phyloP scores from a whole-genome alignment of 2,888 invertebrate genomes.

The Masnerella sp. region DNA sequence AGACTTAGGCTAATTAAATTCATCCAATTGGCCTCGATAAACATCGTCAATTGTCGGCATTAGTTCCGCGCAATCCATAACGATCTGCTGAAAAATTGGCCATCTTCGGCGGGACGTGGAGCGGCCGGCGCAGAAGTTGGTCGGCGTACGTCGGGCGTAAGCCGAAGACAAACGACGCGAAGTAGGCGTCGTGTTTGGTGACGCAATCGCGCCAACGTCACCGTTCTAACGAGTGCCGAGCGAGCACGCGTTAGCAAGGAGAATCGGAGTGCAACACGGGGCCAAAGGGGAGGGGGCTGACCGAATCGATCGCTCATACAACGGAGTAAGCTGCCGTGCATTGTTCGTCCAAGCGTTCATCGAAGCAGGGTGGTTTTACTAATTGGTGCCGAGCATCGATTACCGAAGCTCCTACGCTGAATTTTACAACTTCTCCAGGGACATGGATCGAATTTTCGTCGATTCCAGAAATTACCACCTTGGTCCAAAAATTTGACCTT shows the following conservation, averaged over 20 bases:
- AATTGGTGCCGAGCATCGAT: constrained; percentile 73
- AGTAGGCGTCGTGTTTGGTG: constrained; percentile 26
- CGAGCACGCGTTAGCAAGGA: constrained; percentile 66
- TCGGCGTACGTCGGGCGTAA: constrained; percentile 1
- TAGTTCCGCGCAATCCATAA: no score
- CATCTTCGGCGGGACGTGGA: no score
- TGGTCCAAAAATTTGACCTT: no score
- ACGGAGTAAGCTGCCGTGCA: constrained; percentile 62
- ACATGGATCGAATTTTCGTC: no score
- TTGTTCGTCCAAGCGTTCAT: constrained; percentile 70
- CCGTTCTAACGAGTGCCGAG: constrained; percentile 41
- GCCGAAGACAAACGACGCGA: constrained; percentile 19
- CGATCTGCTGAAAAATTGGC: no score
- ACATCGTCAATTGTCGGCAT: no score
- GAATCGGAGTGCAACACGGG: constrained; percentile 61
- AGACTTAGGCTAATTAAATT: no score
- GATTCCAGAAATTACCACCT: no score
- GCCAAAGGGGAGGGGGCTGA: constrained; percentile 18
- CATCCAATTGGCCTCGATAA: no score
- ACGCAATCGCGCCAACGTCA: constrained; percentile 35
- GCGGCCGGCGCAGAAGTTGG: no score
- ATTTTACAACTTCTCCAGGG: constrained; percentile 36
- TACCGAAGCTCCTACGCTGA: constrained; percentile 63
- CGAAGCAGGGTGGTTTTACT: constrained; percentile 70
- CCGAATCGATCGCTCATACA: constrained; percentile 58